phyloP scores from a whole-genome alignment of 2,113 vertebrate genomes.

The Scortum barcoo region DNA sequence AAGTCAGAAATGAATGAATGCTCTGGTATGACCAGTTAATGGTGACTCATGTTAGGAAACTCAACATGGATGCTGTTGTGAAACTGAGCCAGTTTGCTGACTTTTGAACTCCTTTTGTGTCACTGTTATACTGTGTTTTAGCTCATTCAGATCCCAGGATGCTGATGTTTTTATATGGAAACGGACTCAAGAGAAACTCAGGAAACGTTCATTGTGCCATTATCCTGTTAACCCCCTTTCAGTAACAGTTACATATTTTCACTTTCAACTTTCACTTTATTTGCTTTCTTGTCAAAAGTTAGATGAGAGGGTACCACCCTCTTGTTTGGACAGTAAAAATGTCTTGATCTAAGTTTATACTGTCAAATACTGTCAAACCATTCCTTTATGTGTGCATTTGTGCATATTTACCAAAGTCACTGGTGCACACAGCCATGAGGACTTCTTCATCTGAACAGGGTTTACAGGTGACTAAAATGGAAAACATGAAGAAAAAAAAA shows the following conservation, averaged over 20 bases:
- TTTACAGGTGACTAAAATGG: slow-evolving; percentile 85
- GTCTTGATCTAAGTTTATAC: too few relatives aligned
- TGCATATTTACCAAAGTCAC: slow-evolving; percentile 91
- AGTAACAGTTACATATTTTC: neutral
- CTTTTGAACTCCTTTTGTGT: neutral
- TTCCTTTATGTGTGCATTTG: neutral
- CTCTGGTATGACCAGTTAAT: neutral
- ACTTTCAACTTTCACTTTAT: neutral
- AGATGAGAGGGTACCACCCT: neutral
- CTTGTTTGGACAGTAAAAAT: neutral
- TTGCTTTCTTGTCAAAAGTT: neutral
- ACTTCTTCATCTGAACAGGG: slow-evolving; percentile 93
- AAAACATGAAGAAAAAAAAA: slow-evolving; percentile 11
- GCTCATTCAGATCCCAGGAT: neutral
- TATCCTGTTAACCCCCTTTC: neutral
- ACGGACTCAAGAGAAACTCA: neutral
- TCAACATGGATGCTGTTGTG: neutral
- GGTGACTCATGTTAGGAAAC: neutral
- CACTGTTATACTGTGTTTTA: neutral
- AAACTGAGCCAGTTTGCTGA: neutral
- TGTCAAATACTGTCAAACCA: slow-evolving; percentile 2
- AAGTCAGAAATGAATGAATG: neutral
- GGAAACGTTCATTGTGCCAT: neutral
- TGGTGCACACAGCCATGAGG: slow-evolving; percentile 93
- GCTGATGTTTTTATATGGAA: neutral